Base-by-base conservation (phyloP, 2,888 invertebrate species). In the Cerceris rybyensis region DNA sequence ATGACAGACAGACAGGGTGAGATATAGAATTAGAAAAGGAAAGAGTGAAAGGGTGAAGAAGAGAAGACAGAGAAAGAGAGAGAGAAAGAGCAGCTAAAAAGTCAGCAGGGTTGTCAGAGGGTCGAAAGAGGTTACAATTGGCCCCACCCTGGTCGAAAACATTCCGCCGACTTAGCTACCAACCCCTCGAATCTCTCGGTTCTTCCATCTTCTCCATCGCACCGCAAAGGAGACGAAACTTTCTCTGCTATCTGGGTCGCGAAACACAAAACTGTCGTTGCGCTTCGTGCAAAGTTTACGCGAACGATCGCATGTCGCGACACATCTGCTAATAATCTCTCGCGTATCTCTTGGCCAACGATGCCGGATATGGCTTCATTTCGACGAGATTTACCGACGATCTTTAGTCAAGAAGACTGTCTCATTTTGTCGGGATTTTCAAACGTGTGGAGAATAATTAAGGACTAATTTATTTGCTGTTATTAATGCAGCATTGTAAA, bases 71-170 rank as follows among this genome's bases (percentile, higher is more conserved):
- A 28, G 28, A 28, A 4, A 28, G 28, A 28, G 4, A 28, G 28
- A 28, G 28, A 28, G 28, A 28, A 28, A 28, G 28, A 28, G 28
- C 28, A 28, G 28, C 61, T 49, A 39, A 61, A 58, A 67, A 71
- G 66, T 39, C 66, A 71, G 58, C 42, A 28, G 50, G 41, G 61
- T 63, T 52, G 42, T 46, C 41, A 13, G 58, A 46, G 42, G 60
- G 39, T 39, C 42, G 70, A 58, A 68, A 50, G 50, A 70, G 76
- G 73, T 73, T 50, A 54, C 65, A 65, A 69, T 70, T 61, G 61
- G 67, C 54, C 69, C 42, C 68, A 46, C 8, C n/a, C 41, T 17
- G 28, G 43, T 57, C 70, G 63, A 13, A 61, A 72, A 65, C 50
- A 16, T 49, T 42, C 49, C 17, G 11, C 11, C 42, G 16, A 11